Evolutionary conservation across 2,797 vertebrate genomes (phyloP), one percentile per base, ranked within the genome.

Genomic region (Staurois parvus): DNA sequence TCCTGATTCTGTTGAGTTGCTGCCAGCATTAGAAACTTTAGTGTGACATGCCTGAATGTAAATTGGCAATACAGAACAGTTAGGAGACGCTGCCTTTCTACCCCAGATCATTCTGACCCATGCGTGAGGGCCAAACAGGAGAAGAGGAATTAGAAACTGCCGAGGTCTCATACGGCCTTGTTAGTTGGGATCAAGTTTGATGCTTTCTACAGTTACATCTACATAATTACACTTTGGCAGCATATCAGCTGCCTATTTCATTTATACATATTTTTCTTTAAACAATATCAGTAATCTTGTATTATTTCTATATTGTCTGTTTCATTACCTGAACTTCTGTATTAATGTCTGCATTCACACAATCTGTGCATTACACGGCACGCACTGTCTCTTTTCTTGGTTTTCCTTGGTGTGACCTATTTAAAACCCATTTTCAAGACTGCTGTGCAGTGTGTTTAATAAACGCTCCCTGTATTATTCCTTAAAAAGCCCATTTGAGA

Each of bases 401-500:
- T 13, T 59, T 77, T 62, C 11, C 62, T 83, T 75, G 28, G 40
- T 78, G 75, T 79, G 75, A 86, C 74, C 85, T 73, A 59, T 83
- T 70, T 83, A 83, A 78, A 72, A 64, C 30, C 37, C 17, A 42
- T 72, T 62, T 68, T 24, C 32, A 29, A 17, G 40, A 64, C 40
- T 34, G 24, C n/a, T 66, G 59, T 52, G 67, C 59, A 79, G 78
- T n/a, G 70, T 69, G 67, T 76, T 81, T 81, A 81, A 79, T 78
- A 83, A 78, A 29, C 77, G 74, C 34, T 82, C 76, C 70, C 79
- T 28, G 73, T 52, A 81, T 83, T 73, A 77, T 64, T 79, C 80
- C 42, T 67, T 67, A 79, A 83, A 70, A 81, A 78, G 80, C 76
- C 62, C 70, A 78, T 83, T 40, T 73, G 28, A 64, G 68, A 77